Evolutionary conservation across 1,140 invertebrate species (phyloP).

Genomic region (Drosophila rufa): DNA sequence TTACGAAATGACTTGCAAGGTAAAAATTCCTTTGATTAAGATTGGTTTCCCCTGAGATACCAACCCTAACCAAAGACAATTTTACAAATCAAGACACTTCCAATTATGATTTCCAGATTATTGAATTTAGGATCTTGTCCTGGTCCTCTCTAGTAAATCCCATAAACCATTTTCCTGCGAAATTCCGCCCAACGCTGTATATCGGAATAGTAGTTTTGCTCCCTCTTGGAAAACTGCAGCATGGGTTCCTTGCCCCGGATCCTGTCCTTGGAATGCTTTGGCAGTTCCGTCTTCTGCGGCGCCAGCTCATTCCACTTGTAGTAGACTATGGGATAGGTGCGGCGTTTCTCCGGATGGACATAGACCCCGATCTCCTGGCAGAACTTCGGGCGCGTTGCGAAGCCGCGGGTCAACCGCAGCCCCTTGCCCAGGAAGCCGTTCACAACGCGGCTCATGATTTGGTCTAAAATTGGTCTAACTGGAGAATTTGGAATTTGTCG

Average conservation of each 20-base stretch:
- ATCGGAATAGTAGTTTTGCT: not conserved
- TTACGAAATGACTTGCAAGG: no score
- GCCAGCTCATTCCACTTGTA: not conserved
- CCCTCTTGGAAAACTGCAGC: not conserved
- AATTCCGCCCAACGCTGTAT: slow-evolving; percentile 38
- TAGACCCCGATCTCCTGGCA: not conserved
- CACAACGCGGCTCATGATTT: not conserved
- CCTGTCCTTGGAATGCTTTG: not conserved
- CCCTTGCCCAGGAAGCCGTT: not conserved
- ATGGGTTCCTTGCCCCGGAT: not conserved
- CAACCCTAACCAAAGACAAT: not conserved
- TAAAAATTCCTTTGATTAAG: not conserved
- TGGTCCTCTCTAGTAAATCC: slow-evolving; percentile 10
- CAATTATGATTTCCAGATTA: no score
- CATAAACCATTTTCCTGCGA: slow-evolving; percentile 35
- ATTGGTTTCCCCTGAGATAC: not conserved
- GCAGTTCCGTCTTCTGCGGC: not conserved
- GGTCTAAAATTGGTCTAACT: not conserved
- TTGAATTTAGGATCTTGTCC: not conserved
- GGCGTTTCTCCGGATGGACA: slow-evolving; percentile 38
- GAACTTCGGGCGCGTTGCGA: not conserved
- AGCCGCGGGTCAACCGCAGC: not conserved
- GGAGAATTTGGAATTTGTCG: slow-evolving; percentile 3
- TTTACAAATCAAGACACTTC: not conserved
- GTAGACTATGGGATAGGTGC: slow-evolving; percentile 24